These are phyloP conservation scores for Hydractinia symbiolongicarpus DNA, from an alignment of 30 jellyfish, hydroid and myxozoan genomes.

Conservation along the genomic window DNA sequence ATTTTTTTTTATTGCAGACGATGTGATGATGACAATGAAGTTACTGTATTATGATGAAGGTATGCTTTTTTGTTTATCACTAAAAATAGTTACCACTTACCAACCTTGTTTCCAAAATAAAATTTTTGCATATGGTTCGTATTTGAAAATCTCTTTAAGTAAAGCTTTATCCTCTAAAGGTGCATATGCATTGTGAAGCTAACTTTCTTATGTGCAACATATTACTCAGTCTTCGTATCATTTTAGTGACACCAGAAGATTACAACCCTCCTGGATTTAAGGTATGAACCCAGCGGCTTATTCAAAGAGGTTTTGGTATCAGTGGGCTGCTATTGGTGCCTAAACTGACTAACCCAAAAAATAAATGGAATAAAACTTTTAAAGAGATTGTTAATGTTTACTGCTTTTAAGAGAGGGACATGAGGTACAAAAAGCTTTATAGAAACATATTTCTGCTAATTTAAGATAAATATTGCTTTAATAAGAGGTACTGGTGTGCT, in stretches of 20 bases:
- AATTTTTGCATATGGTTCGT: neutral
- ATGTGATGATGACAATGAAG: conserved; percentile 94
- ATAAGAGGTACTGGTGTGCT: too few relatives aligned
- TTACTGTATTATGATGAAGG: conserved; percentile 88
- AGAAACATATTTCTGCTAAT: too few relatives aligned
- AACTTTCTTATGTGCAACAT: neutral
- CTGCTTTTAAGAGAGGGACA: too few relatives aligned
- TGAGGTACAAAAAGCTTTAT: too few relatives aligned
- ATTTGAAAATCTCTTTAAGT: too few relatives aligned
- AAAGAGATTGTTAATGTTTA: neutral
- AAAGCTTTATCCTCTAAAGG: neutral
- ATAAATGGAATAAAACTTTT: neutral
- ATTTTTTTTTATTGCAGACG: conserved; percentile 40
- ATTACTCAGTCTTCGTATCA: neutral
- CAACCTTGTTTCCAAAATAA: neutral
- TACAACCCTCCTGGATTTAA: conserved; percentile 92
- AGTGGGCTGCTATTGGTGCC: too few relatives aligned
- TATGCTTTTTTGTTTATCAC: conserved; percentile 9
- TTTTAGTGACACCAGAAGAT: conserved; percentile 78
- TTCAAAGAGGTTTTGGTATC: too few relatives aligned
- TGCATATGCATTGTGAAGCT: neutral
- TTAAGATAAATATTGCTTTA: too few relatives aligned
- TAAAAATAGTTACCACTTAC: neutral
- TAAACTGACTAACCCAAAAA: neutral
- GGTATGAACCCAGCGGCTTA: conserved; percentile 10